Conservation (phyloP, 1,140 invertebrate genomes). For the Doryteuthis pealeii region DNA sequence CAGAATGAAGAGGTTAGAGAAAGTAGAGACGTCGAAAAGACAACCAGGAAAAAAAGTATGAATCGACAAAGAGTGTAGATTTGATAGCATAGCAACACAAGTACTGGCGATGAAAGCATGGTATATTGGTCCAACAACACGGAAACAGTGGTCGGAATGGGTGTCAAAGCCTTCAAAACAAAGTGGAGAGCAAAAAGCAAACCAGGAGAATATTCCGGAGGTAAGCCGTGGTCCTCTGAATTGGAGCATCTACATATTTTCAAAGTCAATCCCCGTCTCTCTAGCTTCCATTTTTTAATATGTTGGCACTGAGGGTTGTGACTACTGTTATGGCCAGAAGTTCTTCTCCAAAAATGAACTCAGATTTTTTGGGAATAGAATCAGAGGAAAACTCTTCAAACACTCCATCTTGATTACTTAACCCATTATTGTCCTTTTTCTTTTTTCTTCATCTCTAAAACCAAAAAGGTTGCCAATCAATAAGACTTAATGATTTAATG, state of each 20-base stretch:
- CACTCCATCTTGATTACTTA: too few species aligned
- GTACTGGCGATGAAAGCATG: slow-evolving; percentile 46
- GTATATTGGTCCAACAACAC: slow-evolving; percentile 70
- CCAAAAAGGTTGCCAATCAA: too few species aligned
- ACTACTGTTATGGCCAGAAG: background rate
- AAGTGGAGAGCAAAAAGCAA: slow-evolving; percentile 32
- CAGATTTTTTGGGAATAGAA: too few species aligned
- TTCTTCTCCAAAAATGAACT: too few species aligned
- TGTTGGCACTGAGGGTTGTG: slow-evolving; percentile 14
- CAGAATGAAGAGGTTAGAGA: slow-evolving; percentile 34
- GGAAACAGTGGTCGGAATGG: slow-evolving; percentile 76
- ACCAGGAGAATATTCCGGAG: slow-evolving; percentile 42
- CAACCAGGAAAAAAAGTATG: slow-evolving; percentile 28
- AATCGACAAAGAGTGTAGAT: slow-evolving; percentile 46
- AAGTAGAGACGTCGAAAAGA: slow-evolving; percentile 19
- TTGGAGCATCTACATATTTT: background rate
- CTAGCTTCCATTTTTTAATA: background rate
- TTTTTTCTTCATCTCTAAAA: too few species aligned
- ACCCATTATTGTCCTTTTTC: too few species aligned
- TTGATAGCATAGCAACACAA: slow-evolving; percentile 51
- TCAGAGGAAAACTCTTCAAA: too few species aligned
- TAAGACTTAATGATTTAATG: too few species aligned
- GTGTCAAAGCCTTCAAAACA: slow-evolving; percentile 40
- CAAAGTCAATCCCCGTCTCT: background rate
- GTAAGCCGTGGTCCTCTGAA: slow-evolving; percentile 19